Evolutionary conservation across 2,113 vertebrate genomes (phyloP).

Genomic region (Stictonetta naevosa): DNA sequence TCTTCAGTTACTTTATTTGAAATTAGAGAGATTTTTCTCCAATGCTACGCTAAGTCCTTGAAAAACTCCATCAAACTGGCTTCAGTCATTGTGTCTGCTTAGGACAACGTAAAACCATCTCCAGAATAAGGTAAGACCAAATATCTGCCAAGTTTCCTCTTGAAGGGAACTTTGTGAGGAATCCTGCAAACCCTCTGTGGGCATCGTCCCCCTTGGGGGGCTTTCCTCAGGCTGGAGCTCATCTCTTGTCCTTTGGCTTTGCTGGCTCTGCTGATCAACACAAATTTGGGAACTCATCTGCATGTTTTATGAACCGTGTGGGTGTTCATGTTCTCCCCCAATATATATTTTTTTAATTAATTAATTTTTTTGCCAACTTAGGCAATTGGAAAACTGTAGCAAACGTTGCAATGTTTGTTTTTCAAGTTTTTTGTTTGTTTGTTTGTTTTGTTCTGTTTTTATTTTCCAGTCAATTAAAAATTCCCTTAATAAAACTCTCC

Average conservation of each 20-base stretch:
- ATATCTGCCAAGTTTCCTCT: neutral
- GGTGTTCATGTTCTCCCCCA: neutral
- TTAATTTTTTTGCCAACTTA: neutral
- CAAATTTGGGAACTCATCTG: neutral
- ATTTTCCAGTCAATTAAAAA: neutral
- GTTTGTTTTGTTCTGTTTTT: constrained; percentile 2
- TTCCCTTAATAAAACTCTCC: neutral
- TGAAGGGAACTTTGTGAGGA: neutral
- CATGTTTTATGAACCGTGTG: neutral
- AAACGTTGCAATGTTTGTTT: neutral
- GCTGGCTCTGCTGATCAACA: neutral
- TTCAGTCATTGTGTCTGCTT: neutral
- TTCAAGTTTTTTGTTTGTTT: neutral
- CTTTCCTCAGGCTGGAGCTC: neutral
- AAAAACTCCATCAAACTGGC: neutral
- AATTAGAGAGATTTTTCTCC: neutral
- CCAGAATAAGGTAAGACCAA: neutral
- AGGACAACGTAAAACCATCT: neutral
- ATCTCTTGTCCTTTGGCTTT: neutral
- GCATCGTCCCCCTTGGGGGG: neutral
- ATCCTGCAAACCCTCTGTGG: neutral
- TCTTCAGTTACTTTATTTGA: neutral
- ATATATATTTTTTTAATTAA: neutral
- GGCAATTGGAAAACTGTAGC: neutral
- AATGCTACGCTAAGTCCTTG: rapidly evolving